Base-by-base conservation (phyloP, 2,888 invertebrate genomes). In the Ectemnius continuus region DNA sequence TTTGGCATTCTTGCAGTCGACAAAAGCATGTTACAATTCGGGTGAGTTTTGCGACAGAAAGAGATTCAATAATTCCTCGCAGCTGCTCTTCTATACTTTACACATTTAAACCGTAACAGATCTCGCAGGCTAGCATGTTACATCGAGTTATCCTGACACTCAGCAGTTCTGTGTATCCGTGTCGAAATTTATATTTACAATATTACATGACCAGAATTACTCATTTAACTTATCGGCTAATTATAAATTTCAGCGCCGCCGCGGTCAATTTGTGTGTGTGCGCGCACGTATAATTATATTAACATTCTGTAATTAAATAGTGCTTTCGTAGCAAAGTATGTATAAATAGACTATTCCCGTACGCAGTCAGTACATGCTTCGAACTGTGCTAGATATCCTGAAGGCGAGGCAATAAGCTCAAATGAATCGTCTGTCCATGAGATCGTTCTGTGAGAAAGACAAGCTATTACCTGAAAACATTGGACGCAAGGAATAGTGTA, bases 161-260 rank as follows among this genome's bases (percentile, higher is more conserved):
- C 67, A 73, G 57, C 72, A 61, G 65, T 61, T 63, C 77, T 66
- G 63, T 70, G 63, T 67, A 71, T 75, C 75, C 63, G 73, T 67
- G 64, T 78, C 66, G 59, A 76, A 28, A 75, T 61, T 75, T 68
- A 59, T 83, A 84, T 83, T 82, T 82, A 83, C 83, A 83, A 79
- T 71, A 73, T 81, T 83, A 82, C 73, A 88, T 88, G 88, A 88
- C 88, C 88, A 88, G 88, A 88, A 87, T 88, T 88, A 88, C 88
- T 88, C 88, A 87, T 86, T 82, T 86, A 81, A 73, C 86, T 88
- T 87, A 87, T 77, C 68, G 78, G 74, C 87, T 88, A 88, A 76
- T 84, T 84, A 85, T 78, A 86, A 84, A 84, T 81, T 86, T 86
- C 86, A 88, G 86, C 87, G 87, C 83, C 85, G 76, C 87, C 81